Evolutionary conservation across 2,113 vertebrate species (phyloP).

Genomic region (Myanophis thanlyinensis): DNA sequence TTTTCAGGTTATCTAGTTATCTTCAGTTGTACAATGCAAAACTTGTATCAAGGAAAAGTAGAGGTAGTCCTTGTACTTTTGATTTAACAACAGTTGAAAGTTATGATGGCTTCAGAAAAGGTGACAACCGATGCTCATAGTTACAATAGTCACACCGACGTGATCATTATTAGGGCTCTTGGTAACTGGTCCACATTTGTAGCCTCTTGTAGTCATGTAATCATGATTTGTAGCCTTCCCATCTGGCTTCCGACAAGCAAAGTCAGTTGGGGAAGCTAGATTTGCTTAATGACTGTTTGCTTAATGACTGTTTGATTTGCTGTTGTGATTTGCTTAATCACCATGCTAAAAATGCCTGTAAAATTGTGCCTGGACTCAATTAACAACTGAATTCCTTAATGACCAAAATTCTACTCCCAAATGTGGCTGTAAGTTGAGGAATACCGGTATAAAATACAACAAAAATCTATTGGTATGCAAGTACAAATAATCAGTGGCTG

Average conservation of each 20-base stretch:
- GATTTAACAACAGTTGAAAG: not conserved
- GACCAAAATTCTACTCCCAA: not conserved
- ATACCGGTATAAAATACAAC: not conserved
- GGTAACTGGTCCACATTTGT: not conserved
- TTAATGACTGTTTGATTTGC: too few species aligned
- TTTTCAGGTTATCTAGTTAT: conserved; percentile 18
- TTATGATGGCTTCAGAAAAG: not conserved
- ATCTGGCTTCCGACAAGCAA: not conserved
- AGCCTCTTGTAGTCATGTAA: not conserved
- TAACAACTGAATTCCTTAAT: not conserved
- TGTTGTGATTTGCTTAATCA: not conserved
- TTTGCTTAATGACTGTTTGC: too few species aligned
- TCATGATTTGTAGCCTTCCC: not conserved
- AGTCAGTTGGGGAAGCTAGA: not conserved
- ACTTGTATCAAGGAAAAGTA: not conserved
- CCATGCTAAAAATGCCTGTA: not conserved
- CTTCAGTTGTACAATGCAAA: conserved; percentile 6
- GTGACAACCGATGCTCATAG: too few species aligned
- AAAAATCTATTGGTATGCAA: not conserved
- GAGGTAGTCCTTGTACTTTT: not conserved
- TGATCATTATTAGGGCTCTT: not conserved
- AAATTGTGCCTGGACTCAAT: not conserved
- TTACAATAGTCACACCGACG: not conserved
- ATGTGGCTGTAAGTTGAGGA: not conserved
- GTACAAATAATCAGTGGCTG: conserved; percentile 8